Percentiles rank a stretch among this genome's conserved stretches.
Evolutionary conservation across 2,888 invertebrate genomes (phyloP).

Genomic region (Kryphioiulus occultus): DNA sequence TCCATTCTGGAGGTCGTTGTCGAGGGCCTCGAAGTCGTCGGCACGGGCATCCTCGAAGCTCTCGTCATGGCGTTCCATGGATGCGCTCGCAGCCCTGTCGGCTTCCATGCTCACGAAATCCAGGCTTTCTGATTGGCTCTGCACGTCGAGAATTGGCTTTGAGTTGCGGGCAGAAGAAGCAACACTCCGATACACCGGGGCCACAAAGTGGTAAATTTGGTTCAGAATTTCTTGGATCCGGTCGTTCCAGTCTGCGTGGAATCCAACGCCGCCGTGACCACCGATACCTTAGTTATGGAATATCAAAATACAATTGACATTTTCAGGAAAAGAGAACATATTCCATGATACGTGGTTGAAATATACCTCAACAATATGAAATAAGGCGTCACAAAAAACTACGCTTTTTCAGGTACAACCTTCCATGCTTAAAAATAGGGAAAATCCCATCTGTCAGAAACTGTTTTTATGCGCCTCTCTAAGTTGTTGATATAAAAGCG

Average conservation of each 20-base stretch:
- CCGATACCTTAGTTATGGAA: constrained; percentile 55
- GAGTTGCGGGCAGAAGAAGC: not conserved
- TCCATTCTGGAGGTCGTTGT: not conserved
- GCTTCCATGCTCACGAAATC: not conserved
- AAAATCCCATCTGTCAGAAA: too few relatives aligned
- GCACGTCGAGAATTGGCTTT: not conserved
- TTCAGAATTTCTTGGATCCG: constrained; percentile 56
- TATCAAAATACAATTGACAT: too few relatives aligned
- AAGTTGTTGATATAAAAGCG: too few relatives aligned
- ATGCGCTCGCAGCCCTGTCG: not conserved
- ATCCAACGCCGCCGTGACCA: constrained; percentile 58
- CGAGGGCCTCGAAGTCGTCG: not conserved
- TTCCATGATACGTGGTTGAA: too few relatives aligned
- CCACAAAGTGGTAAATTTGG: constrained; percentile 49
- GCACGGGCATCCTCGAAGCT: not conserved
- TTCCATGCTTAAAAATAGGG: not conserved
- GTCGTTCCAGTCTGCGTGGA: constrained; percentile 57
- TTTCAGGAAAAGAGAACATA: too few relatives aligned
- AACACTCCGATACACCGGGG: constrained; percentile 20
- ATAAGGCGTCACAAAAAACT: too few relatives aligned
- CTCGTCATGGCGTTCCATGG: not conserved
- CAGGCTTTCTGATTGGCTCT: not conserved
- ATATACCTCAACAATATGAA: too few relatives aligned
- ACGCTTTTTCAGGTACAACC: too few relatives aligned
- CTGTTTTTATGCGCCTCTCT: too few relatives aligned